Base-by-base conservation (phyloP, 2,113 vertebrate species). In the Rafetus swinhoei region DNA sequence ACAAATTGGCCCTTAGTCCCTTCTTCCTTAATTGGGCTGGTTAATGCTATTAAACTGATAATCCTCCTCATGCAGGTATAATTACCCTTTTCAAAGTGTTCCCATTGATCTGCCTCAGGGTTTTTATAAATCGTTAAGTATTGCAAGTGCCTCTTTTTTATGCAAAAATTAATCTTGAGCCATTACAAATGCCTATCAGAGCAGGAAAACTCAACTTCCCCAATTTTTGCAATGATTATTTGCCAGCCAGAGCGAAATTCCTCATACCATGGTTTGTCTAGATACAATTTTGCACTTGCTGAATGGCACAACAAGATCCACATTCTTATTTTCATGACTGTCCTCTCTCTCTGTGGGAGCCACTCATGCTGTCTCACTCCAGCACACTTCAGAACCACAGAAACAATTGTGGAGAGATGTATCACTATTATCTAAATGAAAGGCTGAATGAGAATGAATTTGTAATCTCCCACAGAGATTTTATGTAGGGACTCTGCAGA, bases 61-160 rank as follows among this genome's bases (percentile, higher is more conserved):
- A 92, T 90, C 90, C 88, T 95, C 72, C 77, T 89, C 0, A 0
- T 93, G 91, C 94, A 93, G 96, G 95, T 95, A 91, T 92, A 97
- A 97, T 97, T 97, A 96, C 95, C 95, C 89, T 88, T 96, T 97
- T 96, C 92, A 95, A 95, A 97, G 92, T 76, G 79, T 95, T 96
- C 86, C 83, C 81, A 93, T 91, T 95, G 93, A 97, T 95, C 90
- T 97, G 94, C 92, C 84, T 94, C 76, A 84, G 94, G 94, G 86
- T 95, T 88, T 93, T 96, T 88, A 82, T 83, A 94, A 90, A 89
- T 90, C 84, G 81, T 81, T 93, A 92, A 97, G 87, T 82, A 89
- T 84, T 29, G 80, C 94, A 95, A 96, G 97, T 96, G 96, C 74
- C 35, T 85, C 6, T 86, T 90, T 86, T 92, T 91, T 74, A 92